A percentile compares a stretch with the other conserved stretches of the same genome.
phyloP scores from a whole-genome alignment of 2,797 vertebrate genomes.

The Peromyscus eremicus region DNA sequence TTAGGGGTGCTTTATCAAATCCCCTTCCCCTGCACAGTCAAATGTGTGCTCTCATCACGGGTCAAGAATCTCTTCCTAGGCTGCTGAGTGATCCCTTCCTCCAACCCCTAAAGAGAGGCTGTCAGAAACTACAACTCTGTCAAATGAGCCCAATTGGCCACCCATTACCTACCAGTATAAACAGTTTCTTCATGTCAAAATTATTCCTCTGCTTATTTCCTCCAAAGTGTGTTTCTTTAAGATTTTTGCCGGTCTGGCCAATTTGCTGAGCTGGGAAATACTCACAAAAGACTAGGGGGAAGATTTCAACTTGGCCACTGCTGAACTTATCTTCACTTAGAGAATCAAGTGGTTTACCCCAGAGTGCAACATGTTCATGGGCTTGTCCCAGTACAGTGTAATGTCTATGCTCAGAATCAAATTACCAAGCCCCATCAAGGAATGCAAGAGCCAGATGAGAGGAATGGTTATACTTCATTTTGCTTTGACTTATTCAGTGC shows the following conservation, averaged over 20 bases:
- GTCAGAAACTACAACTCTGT: constrained; percentile 17
- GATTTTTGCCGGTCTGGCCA: constrained; percentile 56
- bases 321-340: constrained; percentile 63
- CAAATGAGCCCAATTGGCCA: constrained; percentile 48
- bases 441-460: not conserved
- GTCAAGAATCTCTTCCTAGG: not conserved
- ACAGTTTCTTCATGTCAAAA: constrained; percentile 68
- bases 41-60: not conserved
- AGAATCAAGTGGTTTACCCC: constrained; percentile 25
- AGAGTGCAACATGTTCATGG: constrained; percentile 33
- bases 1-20: not conserved
- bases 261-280: constrained; percentile 65
- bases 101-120: not conserved
- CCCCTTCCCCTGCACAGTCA: not conserved
- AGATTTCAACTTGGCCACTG: constrained; percentile 48
- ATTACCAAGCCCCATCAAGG: not conserved
- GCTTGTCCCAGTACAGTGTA: not conserved
- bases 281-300: constrained; percentile 25
- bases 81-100: not conserved
- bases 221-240: constrained; percentile 61
- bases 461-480: not conserved
- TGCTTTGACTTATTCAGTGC: not conserved
- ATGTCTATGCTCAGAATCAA: constrained; percentile 16
- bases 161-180: constrained; percentile 1
- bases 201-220: constrained; percentile 59